These are phyloP conservation scores for Temnothorax longispinosus DNA, from an alignment of 1,140 invertebrate species.

Conservation along the genomic window DNA sequence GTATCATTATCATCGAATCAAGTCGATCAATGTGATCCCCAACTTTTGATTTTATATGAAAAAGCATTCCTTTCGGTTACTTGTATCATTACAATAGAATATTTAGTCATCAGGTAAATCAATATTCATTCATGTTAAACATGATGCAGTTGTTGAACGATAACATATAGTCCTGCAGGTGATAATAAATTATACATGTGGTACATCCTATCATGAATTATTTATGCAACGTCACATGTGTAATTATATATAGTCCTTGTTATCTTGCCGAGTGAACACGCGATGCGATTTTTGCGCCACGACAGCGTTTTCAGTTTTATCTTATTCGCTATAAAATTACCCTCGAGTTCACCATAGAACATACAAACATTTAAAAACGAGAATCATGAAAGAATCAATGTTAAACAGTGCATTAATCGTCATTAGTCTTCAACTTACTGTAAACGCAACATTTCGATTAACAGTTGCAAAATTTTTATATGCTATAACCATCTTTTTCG, in stretches of 20 bases:
- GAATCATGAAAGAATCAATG: not conserved
- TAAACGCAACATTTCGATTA: constrained; percentile 11
- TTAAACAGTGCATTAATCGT: not conserved
- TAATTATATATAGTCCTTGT: not conserved
- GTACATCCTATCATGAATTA: constrained; percentile 35
- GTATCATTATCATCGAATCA: not conserved
- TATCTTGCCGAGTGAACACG: not conserved
- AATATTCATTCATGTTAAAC: constrained; percentile 23
- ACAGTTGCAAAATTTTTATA: not conserved
- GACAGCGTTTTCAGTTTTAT: not conserved
- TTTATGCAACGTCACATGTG: constrained; percentile 10
- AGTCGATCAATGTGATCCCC: not conserved
- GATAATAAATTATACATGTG: constrained; percentile 42
- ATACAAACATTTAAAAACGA: not conserved
- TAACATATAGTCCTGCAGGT: not conserved
- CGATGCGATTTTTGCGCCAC: not conserved
- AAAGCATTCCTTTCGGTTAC: not conserved
- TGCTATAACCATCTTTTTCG: not conserved
- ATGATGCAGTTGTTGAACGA: not conserved
- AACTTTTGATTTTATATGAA: not conserved
- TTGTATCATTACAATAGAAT: not conserved
- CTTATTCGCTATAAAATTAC: not conserved
- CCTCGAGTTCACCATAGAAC: not conserved
- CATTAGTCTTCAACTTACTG: not conserved
- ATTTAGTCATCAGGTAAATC: not conserved